Percentiles rank a stretch among this genome's conserved stretches.
Evolutionary conservation across 2,113 vertebrate genomes (phyloP).

Genomic region (Poeciliopsis retropinna): DNA sequence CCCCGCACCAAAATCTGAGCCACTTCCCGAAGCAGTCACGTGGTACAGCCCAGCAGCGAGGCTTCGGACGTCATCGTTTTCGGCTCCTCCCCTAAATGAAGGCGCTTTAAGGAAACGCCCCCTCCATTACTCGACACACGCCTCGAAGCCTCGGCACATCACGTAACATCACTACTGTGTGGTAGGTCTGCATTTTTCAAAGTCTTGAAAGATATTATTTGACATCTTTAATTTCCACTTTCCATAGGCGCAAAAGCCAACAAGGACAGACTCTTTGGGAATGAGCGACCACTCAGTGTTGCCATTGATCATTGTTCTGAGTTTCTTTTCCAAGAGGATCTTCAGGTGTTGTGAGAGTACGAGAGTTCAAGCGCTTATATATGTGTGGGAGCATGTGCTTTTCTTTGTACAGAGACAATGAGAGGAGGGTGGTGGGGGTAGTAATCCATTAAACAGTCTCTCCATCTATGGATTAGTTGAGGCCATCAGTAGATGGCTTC

Average conservation of each 20-base stretch:
- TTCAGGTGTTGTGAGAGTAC: constrained; percentile 27
- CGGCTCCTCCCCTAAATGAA: too few species aligned
- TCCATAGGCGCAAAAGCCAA: background rate
- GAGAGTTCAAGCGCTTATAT: constrained; percentile 7
- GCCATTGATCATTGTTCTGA: constrained; percentile 31
- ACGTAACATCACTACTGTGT: too few species aligned
- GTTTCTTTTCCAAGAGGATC: constrained; percentile 24
- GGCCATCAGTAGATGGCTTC: constrained; percentile 79
- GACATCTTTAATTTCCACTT: background rate
- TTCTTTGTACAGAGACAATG: constrained; percentile 35
- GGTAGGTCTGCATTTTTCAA: too few species aligned
- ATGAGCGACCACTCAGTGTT: constrained; percentile 39
- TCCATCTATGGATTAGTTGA: constrained; percentile 78
- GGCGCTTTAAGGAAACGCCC: too few species aligned
- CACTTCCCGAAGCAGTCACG: too few species aligned
- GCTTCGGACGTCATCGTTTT: too few species aligned
- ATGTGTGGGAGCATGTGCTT: constrained; percentile 17
- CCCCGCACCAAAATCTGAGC: too few species aligned
- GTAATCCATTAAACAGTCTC: constrained; percentile 78
- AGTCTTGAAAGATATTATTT: too few species aligned
- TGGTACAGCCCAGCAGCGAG: too few species aligned
- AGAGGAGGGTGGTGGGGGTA: constrained; percentile 50
- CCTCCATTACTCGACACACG: too few species aligned
- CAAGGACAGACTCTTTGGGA: constrained; percentile 27
- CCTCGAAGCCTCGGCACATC: too few species aligned